These are phyloP conservation scores for Pachyseris speciosa DNA, from an alignment of 64 coral and sea anemone genomes.

Conservation along the genomic window DNA sequence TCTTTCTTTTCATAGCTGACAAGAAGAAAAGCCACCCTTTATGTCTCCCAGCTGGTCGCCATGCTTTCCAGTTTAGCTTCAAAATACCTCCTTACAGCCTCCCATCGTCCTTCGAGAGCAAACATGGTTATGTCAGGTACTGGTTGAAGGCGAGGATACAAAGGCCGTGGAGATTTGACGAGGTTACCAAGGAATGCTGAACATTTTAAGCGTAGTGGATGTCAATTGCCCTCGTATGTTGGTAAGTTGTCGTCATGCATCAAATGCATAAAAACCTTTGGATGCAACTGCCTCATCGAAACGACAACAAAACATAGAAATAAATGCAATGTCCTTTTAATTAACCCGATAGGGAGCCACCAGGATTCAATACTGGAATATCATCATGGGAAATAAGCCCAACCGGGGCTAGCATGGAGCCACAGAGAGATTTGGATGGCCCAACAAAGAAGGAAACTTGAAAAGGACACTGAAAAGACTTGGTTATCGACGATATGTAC, in stretches of 20 bases:
- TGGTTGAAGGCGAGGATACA: slow-evolving; percentile 80
- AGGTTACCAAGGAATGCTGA: slow-evolving; percentile 67
- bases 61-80: slow-evolving; percentile 81
- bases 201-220: slow-evolving; percentile 83
- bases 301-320: not conserved
- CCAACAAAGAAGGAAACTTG: too few species aligned
- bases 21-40: slow-evolving; percentile 31
- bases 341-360: too few species aligned
- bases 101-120: slow-evolving; percentile 93
- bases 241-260: slow-evolving; percentile 8
- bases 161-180: slow-evolving; percentile 87
- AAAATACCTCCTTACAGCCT: slow-evolving; percentile 89
- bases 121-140: slow-evolving; percentile 85
- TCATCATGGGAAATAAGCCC: too few species aligned
- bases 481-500: too few species aligned
- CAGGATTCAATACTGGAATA: too few species aligned
- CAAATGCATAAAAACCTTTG: not conserved
- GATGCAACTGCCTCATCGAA: not conserved
- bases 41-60: slow-evolving; percentile 59
- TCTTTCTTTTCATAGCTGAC: slow-evolving; percentile 14
- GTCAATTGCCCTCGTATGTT: slow-evolving; percentile 85
- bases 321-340: too few species aligned
- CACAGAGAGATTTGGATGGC: too few species aligned
- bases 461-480: too few species aligned
- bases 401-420: too few species aligned